Evolutionary conservation across 2,113 vertebrate species (phyloP), one percentile per base, ranked within the genome.

Genomic region (Cranoglanis bouderius): DNA sequence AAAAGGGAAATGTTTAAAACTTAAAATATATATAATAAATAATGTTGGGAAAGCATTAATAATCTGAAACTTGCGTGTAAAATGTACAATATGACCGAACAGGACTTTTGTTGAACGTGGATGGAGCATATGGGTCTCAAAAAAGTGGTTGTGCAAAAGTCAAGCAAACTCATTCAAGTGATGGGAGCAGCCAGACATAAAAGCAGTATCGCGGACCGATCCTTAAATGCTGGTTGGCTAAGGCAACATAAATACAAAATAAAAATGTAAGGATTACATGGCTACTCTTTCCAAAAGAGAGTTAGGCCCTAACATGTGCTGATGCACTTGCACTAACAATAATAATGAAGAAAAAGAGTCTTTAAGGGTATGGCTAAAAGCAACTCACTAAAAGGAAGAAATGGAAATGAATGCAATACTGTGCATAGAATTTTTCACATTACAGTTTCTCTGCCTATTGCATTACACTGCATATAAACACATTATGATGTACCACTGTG

Each of bases 181-280:
- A 74, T 51, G 26, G 19, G 4, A 74, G 40, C 74, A 49, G 74
- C 8, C 55, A 35, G 18, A 53, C 2, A 8, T 40, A 29, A 35
- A n/a, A 49, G 9, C 43, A 46, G 16, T 85, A n/a, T 86, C 29
- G 75, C 65, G 55, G 14, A 61, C 9, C 1, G 7, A 86, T 18
- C 6, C 26, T 86, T 32, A 53, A 85, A 72, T 49, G 72, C 63
- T 85, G 46, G 29, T 38, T 85, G 49, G 51, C 26, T 63, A 29
- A 2, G 32, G 81, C 57, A 84, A 6, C 46, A 81, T 82, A 51
- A 85, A 85, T 49, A 85, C 40, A 53, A 53, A 84, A 84, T 43
- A 70, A 70, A 67, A 24, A 16, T 46, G 0, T 2, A 77, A 29
- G 3, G 24, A 77, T 5, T 26, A 14, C 21, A 26, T 2, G 75